A percentile compares a stretch with the other conserved stretches of the same genome.
Conservation (phyloP, 2,888 invertebrate species). For the Vandiemenella viatica region DNA sequence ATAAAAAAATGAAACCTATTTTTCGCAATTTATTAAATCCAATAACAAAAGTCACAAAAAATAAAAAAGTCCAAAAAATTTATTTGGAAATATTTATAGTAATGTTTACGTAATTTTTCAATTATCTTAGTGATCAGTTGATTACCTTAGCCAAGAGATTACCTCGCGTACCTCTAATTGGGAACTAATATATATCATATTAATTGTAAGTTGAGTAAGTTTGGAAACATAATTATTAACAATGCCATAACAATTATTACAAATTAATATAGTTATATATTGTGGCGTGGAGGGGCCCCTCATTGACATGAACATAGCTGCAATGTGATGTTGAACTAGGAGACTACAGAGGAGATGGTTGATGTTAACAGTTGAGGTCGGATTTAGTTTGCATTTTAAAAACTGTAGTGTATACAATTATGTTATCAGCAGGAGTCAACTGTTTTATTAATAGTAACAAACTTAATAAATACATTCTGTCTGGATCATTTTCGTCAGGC, state of each 20-base stretch:
- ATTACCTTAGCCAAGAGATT: too few relatives aligned
- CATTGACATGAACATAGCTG: neutral
- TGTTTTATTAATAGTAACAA: neutral
- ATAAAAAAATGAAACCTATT: too few relatives aligned
- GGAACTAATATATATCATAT: neutral
- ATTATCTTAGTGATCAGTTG: too few relatives aligned
- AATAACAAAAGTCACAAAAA: too few relatives aligned
- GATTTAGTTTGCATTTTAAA: neutral
- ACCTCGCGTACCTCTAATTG: too few relatives aligned
- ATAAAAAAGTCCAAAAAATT: too few relatives aligned
- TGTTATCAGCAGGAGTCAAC: slow-evolving; percentile 1
- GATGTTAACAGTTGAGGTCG: too few relatives aligned
- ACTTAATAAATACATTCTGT: neutral
- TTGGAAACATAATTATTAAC: neutral
- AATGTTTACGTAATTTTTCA: too few relatives aligned
- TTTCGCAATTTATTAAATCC: too few relatives aligned
- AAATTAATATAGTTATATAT: neutral
- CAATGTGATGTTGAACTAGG: too few relatives aligned
- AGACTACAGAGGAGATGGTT: too few relatives aligned
- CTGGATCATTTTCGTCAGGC: slow-evolving; percentile 1
- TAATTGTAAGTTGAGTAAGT: neutral
- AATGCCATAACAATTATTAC: neutral
- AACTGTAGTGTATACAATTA: neutral
- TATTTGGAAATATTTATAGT: too few relatives aligned
- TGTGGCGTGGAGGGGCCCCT: neutral